These are phyloP conservation scores for Nephila pilipes DNA, from an alignment of 1,140 invertebrate genomes.

Conservation along the genomic window DNA sequence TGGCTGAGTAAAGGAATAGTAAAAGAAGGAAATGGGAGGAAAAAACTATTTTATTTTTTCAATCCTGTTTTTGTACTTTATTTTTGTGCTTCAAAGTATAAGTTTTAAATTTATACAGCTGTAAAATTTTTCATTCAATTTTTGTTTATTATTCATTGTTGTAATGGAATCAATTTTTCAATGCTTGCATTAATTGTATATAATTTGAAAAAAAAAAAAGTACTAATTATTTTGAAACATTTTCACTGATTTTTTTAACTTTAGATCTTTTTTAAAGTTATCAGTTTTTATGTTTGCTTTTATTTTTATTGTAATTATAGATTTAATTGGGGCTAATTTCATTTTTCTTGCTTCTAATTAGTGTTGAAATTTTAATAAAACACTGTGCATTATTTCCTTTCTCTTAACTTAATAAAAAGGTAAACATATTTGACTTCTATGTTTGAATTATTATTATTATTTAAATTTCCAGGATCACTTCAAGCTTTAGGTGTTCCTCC, in stretches of 20 bases:
- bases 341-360: not conserved
- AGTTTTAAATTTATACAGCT: no score
- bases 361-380: not conserved
- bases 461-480: slow-evolving; percentile 71
- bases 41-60: no score
- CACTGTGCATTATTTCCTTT: not conserved
- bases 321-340: not conserved
- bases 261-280: not conserved
- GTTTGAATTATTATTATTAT: not conserved
- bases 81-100: no score
- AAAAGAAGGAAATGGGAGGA: no score
- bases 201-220: not conserved
- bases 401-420: not conserved
- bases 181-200: not conserved
- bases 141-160: not conserved
- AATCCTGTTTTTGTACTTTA: no score
- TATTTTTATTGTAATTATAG: not conserved
- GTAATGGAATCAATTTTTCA: not conserved
- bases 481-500: slow-evolving; percentile 84
- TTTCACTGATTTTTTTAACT: not conserved
- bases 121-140: no score
- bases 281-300: not conserved
- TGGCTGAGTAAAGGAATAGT: no score
- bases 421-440: not conserved
- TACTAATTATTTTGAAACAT: not conserved